Percentiles rank a stretch among this genome's conserved stretches.
Conservation (phyloP, 2,797 vertebrate species). For the Fratercula arctica region DNA sequence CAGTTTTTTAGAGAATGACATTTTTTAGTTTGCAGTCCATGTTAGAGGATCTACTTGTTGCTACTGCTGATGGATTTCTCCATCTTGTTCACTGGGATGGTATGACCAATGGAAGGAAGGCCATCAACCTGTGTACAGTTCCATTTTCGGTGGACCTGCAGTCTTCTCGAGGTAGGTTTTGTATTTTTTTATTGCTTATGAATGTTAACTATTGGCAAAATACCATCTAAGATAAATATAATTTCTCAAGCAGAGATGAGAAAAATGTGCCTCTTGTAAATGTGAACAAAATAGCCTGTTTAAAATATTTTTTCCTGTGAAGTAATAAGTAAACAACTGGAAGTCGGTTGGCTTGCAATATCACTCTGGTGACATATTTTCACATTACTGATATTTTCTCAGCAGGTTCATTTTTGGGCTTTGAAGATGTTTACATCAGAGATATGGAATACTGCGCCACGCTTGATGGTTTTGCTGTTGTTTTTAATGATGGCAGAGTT, state of each 20-base stretch:
- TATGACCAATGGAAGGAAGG: slow-evolving; percentile 91
- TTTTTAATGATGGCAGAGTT: slow-evolving; percentile 94
- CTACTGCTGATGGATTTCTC: slow-evolving; percentile 92
- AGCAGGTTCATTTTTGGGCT: slow-evolving; percentile 93
- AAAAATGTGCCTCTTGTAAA: neutral
- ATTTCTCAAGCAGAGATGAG: neutral
- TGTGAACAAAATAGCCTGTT: neutral
- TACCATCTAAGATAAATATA: neutral
- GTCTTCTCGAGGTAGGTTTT: slow-evolving; percentile 88
- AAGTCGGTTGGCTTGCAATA: neutral
- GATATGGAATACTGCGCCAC: slow-evolving; percentile 97
- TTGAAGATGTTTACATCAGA: slow-evolving; percentile 86
- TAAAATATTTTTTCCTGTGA: neutral
- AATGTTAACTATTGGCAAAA: neutral
- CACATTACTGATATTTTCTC: slow-evolving; percentile 34
- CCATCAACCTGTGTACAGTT: slow-evolving; percentile 91
- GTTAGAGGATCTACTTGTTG: slow-evolving; percentile 91
- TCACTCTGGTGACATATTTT: neutral
- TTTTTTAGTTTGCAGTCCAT: slow-evolving; percentile 90
- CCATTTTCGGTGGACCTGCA: slow-evolving; percentile 96
- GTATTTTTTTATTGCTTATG: neutral
- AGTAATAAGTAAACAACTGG: neutral
- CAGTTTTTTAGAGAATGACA: neutral
- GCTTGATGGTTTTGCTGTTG: slow-evolving; percentile 93
- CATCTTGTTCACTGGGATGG: slow-evolving; percentile 97